These are phyloP conservation scores for Sacculina carcini DNA, from an alignment of 2,888 invertebrate genomes.

Conservation along the genomic window DNA sequence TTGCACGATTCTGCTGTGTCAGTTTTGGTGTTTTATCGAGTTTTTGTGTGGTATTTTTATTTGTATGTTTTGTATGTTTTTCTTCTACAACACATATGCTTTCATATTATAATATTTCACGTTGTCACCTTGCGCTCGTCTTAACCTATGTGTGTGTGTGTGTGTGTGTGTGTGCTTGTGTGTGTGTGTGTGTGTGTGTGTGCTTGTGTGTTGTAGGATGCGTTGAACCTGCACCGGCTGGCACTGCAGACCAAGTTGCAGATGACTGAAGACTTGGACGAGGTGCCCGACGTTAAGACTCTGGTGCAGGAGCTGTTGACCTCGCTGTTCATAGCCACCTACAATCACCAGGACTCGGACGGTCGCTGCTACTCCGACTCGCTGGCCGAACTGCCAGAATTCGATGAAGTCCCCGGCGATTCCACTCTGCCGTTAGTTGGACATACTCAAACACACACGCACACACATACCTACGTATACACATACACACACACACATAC, in stretches of 20 bases:
- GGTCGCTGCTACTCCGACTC: slow-evolving; percentile 90
- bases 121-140: too few species aligned
- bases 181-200: not conserved
- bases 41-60: too few species aligned
- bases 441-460: too few species aligned
- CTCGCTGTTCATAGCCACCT: slow-evolving; percentile 70
- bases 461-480: too few species aligned
- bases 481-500: too few species aligned
- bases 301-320: slow-evolving; percentile 73
- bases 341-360: slow-evolving; percentile 89
- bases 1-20: too few species aligned
- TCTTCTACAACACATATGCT: too few species aligned
- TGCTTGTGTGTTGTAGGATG: slow-evolving; percentile 27
- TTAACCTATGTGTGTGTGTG: not conserved
- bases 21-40: too few species aligned
- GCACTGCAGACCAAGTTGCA: slow-evolving; percentile 75
- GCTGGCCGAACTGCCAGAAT: slow-evolving; percentile 72
- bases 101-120: too few species aligned
- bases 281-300: slow-evolving; percentile 63
- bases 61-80: too few species aligned
- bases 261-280: slow-evolving; percentile 53
- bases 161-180: not conserved
- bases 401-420: slow-evolving; percentile 49
- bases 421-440: slow-evolving; percentile 14
- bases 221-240: slow-evolving; percentile 41